phyloP scores from a whole-genome alignment of 2,113 vertebrate genomes.

The Cranoglanis bouderius region DNA sequence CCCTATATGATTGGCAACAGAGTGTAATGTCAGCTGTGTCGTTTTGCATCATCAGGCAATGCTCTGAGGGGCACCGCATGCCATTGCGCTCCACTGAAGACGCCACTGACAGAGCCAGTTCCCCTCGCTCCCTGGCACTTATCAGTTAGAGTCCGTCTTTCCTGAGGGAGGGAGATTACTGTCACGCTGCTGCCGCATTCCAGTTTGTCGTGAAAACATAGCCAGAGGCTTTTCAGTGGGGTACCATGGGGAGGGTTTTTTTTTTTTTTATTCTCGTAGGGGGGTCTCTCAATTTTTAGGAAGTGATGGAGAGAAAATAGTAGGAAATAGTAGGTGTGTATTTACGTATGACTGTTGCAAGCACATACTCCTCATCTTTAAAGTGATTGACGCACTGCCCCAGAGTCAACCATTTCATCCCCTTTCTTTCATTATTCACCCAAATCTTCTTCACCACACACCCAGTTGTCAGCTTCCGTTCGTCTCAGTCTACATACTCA shows the following conservation, averaged over 20 bases:
- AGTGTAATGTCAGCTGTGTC: slow-evolving; percentile 90
- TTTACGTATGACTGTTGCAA: not conserved
- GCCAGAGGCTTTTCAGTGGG: slow-evolving; percentile 68
- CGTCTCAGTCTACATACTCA: not conserved
- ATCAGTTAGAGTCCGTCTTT: slow-evolving; percentile 81
- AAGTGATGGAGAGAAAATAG: not conserved
- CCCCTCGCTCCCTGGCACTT: slow-evolving; percentile 74
- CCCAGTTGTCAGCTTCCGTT: slow-evolving; percentile 33
- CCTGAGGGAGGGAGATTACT: slow-evolving; percentile 76
- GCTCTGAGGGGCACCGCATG: slow-evolving; percentile 75
- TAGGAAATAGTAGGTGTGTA: slow-evolving; percentile 3
- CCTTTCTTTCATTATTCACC: not conserved
- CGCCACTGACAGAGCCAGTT: slow-evolving; percentile 81
- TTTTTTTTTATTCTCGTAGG: slow-evolving; percentile 21
- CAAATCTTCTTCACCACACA: slow-evolving; percentile 2
- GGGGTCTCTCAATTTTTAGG: slow-evolving; percentile 20
- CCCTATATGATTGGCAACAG: slow-evolving; percentile 73
- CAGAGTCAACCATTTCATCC: not conserved
- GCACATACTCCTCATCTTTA: not conserved
- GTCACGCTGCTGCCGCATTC: slow-evolving; percentile 78
- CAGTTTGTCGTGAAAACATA: slow-evolving; percentile 76
- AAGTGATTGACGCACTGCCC: not conserved
- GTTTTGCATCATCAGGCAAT: slow-evolving; percentile 78
- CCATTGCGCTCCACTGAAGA: slow-evolving; percentile 78
- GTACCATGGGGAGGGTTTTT: slow-evolving; percentile 9